Conservation (phyloP, 1,140 invertebrate species). For the Drosophila murphyi region DNA sequence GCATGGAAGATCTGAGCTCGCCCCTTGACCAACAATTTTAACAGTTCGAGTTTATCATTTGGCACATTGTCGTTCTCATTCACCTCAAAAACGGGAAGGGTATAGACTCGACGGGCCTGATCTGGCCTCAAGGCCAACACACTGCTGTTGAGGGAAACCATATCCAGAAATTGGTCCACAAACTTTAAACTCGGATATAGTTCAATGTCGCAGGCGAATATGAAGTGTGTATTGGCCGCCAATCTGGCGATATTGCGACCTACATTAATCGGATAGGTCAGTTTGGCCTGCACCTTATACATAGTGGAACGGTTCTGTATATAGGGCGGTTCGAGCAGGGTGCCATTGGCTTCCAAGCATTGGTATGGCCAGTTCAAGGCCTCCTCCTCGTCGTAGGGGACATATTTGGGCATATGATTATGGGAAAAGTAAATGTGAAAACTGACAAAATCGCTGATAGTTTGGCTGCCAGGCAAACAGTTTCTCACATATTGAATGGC, state of each 20-base stretch:
- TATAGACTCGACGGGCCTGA: conserved; percentile 58
- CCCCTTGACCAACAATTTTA: conserved; percentile 89
- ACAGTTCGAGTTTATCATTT: conserved; percentile 89
- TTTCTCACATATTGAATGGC: conserved; percentile 89
- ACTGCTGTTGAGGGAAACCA: conserved; percentile 89
- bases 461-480: conserved; percentile 86
- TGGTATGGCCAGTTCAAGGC: conserved; percentile 87
- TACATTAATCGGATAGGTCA: conserved; percentile 95
- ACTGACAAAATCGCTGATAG: conserved; percentile 90
- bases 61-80: conserved; percentile 85
- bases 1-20: conserved; percentile 95
- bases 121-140: conserved; percentile 71
- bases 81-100: conserved; percentile 75
- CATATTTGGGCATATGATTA: conserved; percentile 90
- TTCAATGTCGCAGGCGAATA: conserved; percentile 94
- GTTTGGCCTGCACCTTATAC: conserved; percentile 90
- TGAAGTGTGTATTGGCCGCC: conserved; percentile 91
- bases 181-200: conserved; percentile 92
- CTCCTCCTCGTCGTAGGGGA: conserved; percentile 86
- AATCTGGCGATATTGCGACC: conserved; percentile 93
- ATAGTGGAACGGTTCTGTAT: conserved; percentile 86
- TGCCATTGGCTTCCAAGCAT: conserved; percentile 84
- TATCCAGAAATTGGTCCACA: conserved; percentile 90
- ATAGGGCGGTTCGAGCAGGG: conserved; percentile 86
- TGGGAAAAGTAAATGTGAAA: conserved; percentile 94